Evolutionary conservation across 2,797 vertebrate genomes (phyloP).

Genomic region (Onychomys torridus): DNA sequence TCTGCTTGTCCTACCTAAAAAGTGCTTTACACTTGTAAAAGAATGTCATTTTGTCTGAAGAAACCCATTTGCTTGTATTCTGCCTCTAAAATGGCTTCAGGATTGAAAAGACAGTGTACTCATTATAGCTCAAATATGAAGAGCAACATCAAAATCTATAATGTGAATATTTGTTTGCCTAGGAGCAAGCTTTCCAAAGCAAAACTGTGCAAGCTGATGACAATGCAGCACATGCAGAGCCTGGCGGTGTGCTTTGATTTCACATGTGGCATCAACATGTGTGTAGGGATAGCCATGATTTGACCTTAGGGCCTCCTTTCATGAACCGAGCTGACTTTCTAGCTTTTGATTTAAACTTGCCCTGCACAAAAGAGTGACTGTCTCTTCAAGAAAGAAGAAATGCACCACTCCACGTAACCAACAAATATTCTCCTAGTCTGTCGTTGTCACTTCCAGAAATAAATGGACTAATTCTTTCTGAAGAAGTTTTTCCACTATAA

Average conservation of each 20-base stretch:
- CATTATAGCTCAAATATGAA: constrained; percentile 62
- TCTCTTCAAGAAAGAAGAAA: background rate
- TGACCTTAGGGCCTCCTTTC: background rate
- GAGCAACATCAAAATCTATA: constrained; percentile 51
- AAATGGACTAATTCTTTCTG: background rate
- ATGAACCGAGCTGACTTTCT: background rate
- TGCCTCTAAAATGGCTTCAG: constrained; percentile 55
- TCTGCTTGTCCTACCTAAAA: background rate
- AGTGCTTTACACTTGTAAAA: constrained; percentile 4
- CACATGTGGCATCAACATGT: background rate
- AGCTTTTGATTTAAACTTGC: background rate
- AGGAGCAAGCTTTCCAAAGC: background rate
- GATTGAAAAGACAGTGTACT: constrained; percentile 55
- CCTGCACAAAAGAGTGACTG: background rate
- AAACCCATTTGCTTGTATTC: constrained; percentile 50
- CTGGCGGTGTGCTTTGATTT: background rate
- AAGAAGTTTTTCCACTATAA: constrained; percentile 11
- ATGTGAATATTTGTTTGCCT: constrained; percentile 53
- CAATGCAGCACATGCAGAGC: background rate
- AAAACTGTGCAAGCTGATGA: background rate
- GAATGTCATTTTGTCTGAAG: constrained; percentile 44
- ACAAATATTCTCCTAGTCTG: background rate
- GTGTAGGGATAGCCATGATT: background rate
- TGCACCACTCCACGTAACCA: too few species aligned
- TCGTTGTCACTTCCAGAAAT: background rate